A percentile compares a stretch with the other conserved stretches of the same genome.
Conservation (phyloP, 2,797 vertebrate genomes). For the Trichosurus vulpecula region DNA sequence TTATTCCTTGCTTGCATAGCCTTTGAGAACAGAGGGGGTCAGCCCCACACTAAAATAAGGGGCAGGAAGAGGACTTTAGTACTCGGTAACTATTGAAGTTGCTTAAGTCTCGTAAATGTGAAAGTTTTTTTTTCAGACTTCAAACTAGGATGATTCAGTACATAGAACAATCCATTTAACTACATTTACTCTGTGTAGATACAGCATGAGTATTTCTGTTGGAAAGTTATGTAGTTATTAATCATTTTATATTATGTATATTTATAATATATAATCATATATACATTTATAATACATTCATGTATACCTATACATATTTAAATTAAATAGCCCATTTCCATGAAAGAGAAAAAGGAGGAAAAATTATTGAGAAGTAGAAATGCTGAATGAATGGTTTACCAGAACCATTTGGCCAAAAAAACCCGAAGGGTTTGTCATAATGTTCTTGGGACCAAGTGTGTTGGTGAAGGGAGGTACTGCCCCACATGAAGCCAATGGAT, state of each 20-base stretch:
- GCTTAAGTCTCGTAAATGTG: not conserved
- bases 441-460: not conserved
- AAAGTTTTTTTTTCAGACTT: not conserved
- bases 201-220: not conserved
- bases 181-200: not conserved
- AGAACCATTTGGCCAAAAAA: conserved; percentile 20
- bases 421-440: not conserved
- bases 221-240: not conserved
- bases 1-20: not conserved
- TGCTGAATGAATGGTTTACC: conserved; percentile 28
- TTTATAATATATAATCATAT: not conserved
- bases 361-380: conserved; percentile 40
- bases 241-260: not conserved
- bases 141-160: conserved; percentile 39
- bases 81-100: not conserved
- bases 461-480: not conserved
- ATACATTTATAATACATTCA: not conserved
- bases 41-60: not conserved
- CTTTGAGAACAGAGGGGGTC: not conserved
- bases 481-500: not conserved
- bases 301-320: not conserved
- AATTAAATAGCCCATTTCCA: conserved; percentile 20
- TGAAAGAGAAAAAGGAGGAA: conserved; percentile 16
- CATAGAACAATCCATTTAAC: not conserved
- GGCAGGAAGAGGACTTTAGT: not conserved